phyloP scores from a whole-genome alignment of 2,888 invertebrate species.

The Megalurothrips usitatus region DNA sequence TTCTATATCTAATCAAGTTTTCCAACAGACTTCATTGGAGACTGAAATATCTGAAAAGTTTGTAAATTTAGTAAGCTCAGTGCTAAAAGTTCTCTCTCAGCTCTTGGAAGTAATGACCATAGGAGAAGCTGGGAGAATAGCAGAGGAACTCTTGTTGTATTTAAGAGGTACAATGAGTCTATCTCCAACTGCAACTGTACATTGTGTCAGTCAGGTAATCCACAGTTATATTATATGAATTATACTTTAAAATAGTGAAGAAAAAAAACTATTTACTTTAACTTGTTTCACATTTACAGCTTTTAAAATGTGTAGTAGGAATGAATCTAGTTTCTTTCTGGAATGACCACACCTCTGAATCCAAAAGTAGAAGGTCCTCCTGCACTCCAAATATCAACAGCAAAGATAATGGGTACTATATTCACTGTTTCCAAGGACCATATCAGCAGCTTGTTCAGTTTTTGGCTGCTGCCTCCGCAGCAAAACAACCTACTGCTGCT shows the following conservation, averaged over 20 bases:
- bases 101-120: constrained; percentile 65
- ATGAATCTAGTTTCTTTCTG: constrained; percentile 52
- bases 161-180: constrained; percentile 65
- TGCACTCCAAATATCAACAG: neutral
- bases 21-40: constrained; percentile 68
- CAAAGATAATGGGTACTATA: constrained; percentile 44
- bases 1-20: constrained; percentile 28
- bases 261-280: neutral
- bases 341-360: constrained; percentile 44
- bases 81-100: constrained; percentile 62
- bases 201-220: constrained; percentile 62
- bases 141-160: constrained; percentile 76
- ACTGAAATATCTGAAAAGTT: constrained; percentile 71
- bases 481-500: constrained; percentile 29
- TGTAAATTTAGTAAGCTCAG: constrained; percentile 58
- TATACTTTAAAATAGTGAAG: neutral
- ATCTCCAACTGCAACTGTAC: constrained; percentile 64
- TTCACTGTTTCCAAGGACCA: constrained; percentile 46
- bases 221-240: neutral
- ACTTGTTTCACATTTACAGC: constrained; percentile 42
- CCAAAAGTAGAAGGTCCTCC: constrained; percentile 36
- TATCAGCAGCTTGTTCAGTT: constrained; percentile 42
- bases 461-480: constrained; percentile 32
- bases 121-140: constrained; percentile 64
- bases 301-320: constrained; percentile 65